Base-by-base conservation (phyloP, 1,140 invertebrate genomes). In the Drosophila grimshawi region DNA sequence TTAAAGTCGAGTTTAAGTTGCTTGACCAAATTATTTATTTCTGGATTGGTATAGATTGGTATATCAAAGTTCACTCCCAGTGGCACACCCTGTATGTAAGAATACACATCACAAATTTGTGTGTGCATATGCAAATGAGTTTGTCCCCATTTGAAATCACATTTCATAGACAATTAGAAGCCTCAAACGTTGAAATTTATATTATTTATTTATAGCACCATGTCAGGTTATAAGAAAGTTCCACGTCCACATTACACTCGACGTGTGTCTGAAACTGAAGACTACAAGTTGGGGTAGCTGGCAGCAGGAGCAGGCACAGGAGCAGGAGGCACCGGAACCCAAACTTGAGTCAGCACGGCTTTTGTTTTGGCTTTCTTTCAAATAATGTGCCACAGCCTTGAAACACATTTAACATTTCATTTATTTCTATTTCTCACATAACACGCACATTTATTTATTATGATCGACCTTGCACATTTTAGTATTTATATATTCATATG, bases 281-380 rank as follows among this genome's bases (percentile, higher is more conserved):
- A 19, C 19, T 19, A 19, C 19, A 19, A 2, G 49, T 39, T 8
- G 41, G 29, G 7, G 3, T 10, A 43, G 30, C 6, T 7, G n/a
- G 35, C 8, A 37, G 10, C 4, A 43, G 53, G 39, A 35, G 49
- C n/a, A 48, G 41, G 55, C 37, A 39, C 2, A 32, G 43, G 30
- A 30, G 37, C 5, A 41, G 11, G 2, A 10, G 39, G 39, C 19
- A 19, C 41, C 41, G 41, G 27, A 43, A 11, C 37, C 37, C 33
- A 32, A 33, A 46, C 65, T 74, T 74, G 71, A 74, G 71, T 69
- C 71, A 72, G 55, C 63, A 62, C 11, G 30, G 35, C 37, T 60
- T 78, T 76, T 78, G 76, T 78, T 78, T 78, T 78, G 72, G 72
- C 66, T 75, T 69, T 78, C 32, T 49, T 63, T 55, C 19, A 53